Evolutionary conservation across 2,888 invertebrate genomes (phyloP).

Genomic region (Suillia variegata): DNA sequence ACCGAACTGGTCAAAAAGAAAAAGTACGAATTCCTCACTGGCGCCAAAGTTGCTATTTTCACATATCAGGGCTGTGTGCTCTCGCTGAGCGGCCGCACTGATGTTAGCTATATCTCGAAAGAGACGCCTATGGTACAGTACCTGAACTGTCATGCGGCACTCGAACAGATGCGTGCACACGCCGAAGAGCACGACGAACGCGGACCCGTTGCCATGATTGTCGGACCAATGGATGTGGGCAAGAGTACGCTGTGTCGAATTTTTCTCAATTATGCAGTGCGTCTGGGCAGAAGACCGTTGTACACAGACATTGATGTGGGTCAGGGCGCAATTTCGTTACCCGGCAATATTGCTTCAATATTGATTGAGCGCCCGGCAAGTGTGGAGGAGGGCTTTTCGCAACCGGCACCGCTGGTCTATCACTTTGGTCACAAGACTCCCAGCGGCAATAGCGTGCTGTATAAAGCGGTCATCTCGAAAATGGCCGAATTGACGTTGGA

Average conservation of each 20-base stretch:
- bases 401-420: constrained; percentile 90
- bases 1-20: constrained; percentile 93
- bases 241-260: constrained; percentile 90
- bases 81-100: constrained; percentile 84
- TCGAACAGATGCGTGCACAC: constrained; percentile 85
- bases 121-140: constrained; percentile 97
- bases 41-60: constrained; percentile 93
- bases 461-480: constrained; percentile 80
- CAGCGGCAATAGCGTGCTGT: constrained; percentile 77
- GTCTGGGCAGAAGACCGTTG: constrained; percentile 86
- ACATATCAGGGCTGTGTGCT: constrained; percentile 95
- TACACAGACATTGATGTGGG: constrained; percentile 96
- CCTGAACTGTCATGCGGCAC: constrained; percentile 91
- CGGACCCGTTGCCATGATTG: constrained; percentile 88
- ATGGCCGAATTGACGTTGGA: constrained; percentile 86
- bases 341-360: constrained; percentile 89
- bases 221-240: constrained; percentile 95
- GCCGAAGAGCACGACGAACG: constrained; percentile 75
- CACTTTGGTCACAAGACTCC: constrained; percentile 90
- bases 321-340: constrained; percentile 89
- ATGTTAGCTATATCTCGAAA: constrained; percentile 92
- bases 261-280: constrained; percentile 92
- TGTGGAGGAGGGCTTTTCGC: constrained; percentile 93
- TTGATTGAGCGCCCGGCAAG: constrained; percentile 91
- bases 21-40: constrained; percentile 84